Evolutionary conservation across 2,113 vertebrate species (phyloP).

Genomic region (Siphamia tubifer): DNA sequence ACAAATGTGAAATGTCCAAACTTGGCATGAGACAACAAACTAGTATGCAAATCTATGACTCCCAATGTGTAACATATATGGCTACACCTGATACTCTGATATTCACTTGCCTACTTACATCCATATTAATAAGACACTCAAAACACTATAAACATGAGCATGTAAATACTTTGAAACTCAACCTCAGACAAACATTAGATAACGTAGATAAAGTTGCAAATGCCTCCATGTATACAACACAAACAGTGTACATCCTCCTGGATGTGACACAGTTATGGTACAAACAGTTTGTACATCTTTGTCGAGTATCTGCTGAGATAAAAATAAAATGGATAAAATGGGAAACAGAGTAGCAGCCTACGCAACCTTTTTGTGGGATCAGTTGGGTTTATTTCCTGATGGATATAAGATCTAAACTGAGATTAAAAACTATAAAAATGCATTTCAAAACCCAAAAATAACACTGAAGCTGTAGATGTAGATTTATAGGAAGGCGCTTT

Average conservation of each 20-base stretch:
- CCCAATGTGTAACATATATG: not conserved
- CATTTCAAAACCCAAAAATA: not conserved
- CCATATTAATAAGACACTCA: conserved; percentile 9
- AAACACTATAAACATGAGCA: not conserved
- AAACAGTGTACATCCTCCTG: not conserved
- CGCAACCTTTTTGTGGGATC: not conserved
- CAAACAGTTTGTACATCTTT: not conserved
- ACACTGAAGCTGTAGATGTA: not conserved
- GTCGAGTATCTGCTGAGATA: conserved; percentile 4
- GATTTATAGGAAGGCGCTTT: not conserved
- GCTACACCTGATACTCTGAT: not conserved
- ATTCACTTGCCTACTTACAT: not conserved
- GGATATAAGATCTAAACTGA: not conserved
- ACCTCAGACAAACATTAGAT: not conserved
- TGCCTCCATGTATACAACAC: not conserved
- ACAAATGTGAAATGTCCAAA: not conserved
- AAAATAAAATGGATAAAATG: not conserved
- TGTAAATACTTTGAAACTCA: conserved; percentile 1
- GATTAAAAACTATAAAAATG: not conserved
- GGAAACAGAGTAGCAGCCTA: not conserved
- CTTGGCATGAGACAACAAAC: not conserved
- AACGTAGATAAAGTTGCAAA: not conserved
- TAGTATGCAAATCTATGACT: not conserved
- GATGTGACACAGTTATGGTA: not conserved
- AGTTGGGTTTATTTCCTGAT: not conserved